A percentile compares a stretch with the other conserved stretches of the same genome.
These are phyloP conservation scores for Corydoras sp. DNA, from an alignment of 2,113 vertebrate genomes.

Conservation along the genomic window DNA sequence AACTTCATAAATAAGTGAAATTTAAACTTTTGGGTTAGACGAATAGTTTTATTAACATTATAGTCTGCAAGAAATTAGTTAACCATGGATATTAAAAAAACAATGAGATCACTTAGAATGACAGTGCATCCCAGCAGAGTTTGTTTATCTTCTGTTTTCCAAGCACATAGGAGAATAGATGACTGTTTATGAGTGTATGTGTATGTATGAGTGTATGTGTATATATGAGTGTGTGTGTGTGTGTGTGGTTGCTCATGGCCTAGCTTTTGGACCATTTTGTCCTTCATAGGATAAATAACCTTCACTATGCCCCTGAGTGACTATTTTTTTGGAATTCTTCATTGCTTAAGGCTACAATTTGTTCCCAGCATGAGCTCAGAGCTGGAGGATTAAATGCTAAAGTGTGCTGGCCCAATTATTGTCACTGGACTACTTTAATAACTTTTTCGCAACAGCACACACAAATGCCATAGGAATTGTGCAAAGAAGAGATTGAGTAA, in stretches of 20 bases:
- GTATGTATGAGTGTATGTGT: conserved; percentile 1
- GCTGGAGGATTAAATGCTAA: neutral
- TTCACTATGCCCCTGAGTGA: neutral
- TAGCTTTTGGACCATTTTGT: neutral
- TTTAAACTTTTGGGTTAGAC: neutral
- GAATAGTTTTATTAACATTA: conserved; percentile 38
- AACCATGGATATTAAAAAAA: conserved; percentile 54
- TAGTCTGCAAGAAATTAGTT: conserved; percentile 47
- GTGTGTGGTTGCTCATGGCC: neutral
- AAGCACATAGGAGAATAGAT: conserved; percentile 25
- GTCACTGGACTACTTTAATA: neutral
- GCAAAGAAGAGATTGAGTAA: conserved; percentile 1
- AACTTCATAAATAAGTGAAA: conserved; percentile 16
- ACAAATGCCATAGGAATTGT: neutral
- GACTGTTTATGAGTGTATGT: neutral
- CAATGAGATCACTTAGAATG: conserved; percentile 53
- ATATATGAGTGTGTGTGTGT: neutral
- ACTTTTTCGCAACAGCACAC: neutral
- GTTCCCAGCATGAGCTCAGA: neutral
- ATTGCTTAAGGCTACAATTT: neutral
- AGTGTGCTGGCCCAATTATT: neutral
- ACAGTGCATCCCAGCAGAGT: conserved; percentile 30
- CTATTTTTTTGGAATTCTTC: neutral
- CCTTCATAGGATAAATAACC: neutral
- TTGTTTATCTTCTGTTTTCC: conserved; percentile 37